Conservation (phyloP, 2,113 vertebrate species). For the Procavia capensis region DNA sequence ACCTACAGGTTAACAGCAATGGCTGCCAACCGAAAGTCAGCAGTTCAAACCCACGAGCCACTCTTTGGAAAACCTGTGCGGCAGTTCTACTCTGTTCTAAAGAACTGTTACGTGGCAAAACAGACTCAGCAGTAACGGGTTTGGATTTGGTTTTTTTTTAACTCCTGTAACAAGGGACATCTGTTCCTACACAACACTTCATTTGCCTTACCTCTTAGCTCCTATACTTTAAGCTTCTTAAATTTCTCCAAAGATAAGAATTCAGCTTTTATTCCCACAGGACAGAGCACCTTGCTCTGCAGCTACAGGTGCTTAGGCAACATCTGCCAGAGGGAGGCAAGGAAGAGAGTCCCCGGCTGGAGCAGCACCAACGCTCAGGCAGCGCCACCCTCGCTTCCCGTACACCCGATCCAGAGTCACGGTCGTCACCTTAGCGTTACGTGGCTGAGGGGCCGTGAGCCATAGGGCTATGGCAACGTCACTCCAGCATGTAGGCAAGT, state of each 20-base stretch:
- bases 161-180: no score
- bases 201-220: background rate
- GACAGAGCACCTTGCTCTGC: background rate
- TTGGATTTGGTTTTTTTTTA: no score
- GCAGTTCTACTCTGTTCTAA: no score
- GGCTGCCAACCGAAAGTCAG: no score
- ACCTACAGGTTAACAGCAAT: no score
- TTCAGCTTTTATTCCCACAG: background rate
- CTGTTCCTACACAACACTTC: background rate
- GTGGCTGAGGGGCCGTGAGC: background rate
- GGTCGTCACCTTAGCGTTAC: no score
- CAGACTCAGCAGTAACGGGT: no score
- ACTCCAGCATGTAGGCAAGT: background rate
- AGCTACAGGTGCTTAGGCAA: no score
- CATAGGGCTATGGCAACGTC: background rate
- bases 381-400: fast-evolving
- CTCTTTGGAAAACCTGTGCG: no score
- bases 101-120: no score
- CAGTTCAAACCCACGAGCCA: no score
- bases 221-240: background rate
- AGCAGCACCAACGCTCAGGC: no score
- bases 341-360: fast-evolving
- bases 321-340: fast-evolving
- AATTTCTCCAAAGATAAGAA: background rate
- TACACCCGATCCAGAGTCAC: background rate